Conservation (phyloP, 2,888 invertebrate genomes). For the Tachystola acroxantha region DNA sequence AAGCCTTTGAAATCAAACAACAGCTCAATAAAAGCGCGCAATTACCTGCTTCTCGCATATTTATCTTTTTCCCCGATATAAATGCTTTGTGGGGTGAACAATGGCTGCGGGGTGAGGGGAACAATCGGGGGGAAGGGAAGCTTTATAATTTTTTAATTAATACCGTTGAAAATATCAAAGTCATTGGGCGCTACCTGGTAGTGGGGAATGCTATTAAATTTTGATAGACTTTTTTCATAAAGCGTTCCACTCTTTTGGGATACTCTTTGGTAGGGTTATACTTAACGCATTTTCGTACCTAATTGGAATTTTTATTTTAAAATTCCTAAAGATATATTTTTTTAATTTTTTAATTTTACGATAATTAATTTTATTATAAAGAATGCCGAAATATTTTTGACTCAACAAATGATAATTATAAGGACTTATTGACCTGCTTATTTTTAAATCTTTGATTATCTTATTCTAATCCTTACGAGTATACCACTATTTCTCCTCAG, state of each 20-base stretch:
- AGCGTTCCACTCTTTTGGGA: constrained; percentile 43
- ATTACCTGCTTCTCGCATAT: constrained; percentile 71
- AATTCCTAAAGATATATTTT: too few relatives aligned
- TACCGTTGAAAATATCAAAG: constrained; percentile 75
- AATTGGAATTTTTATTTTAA: background rate
- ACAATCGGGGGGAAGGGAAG: constrained; percentile 41
- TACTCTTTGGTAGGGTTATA: constrained; percentile 5
- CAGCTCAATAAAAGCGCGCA: constrained; percentile 68
- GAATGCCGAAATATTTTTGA: too few relatives aligned
- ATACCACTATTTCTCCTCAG: too few relatives aligned
- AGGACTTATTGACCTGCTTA: too few relatives aligned
- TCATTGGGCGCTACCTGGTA: constrained; percentile 60
- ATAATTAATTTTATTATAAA: too few relatives aligned
- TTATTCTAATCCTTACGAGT: too few relatives aligned
- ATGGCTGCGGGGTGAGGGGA: constrained; percentile 42
- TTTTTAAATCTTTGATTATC: too few relatives aligned
- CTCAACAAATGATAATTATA: too few relatives aligned
- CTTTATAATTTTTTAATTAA: constrained; percentile 79
- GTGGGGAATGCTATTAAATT: constrained; percentile 62
- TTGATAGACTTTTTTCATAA: constrained; percentile 54
- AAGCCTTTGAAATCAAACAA: constrained; percentile 71
- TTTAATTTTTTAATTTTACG: too few relatives aligned
- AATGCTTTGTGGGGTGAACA: constrained; percentile 64
- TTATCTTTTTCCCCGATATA: constrained; percentile 70
- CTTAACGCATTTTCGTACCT: background rate